A percentile compares a stretch with the other conserved stretches of the same genome.
Conservation (phyloP, 2,797 vertebrate species). For the Sparidentex hasta region DNA sequence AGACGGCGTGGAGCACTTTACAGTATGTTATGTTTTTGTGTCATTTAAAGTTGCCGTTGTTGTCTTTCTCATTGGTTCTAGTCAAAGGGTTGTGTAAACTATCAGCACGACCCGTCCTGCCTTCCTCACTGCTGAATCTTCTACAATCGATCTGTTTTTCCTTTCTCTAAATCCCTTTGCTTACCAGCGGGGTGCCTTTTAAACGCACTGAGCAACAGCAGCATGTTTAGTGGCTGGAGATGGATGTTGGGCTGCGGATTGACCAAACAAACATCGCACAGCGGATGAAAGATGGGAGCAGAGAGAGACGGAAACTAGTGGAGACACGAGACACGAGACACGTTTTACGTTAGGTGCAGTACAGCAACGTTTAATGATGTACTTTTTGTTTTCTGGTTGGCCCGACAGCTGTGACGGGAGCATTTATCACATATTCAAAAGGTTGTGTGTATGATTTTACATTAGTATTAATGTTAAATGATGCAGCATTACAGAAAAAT, state of each 20-base stretch:
- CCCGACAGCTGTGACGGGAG: not conserved
- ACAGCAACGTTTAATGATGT: not conserved
- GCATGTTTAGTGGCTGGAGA: constrained; percentile 33
- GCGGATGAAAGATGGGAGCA: not conserved
- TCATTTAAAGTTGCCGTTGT: constrained; percentile 10
- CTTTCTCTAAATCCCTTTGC: constrained; percentile 37
- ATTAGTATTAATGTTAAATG: not conserved
- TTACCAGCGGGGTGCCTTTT: constrained; percentile 31
- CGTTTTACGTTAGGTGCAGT: not conserved
- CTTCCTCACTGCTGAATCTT: constrained; percentile 36
- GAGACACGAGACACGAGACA: not conserved
- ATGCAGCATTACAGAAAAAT: not conserved
- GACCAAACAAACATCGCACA: not conserved
- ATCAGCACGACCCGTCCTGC: constrained; percentile 26
- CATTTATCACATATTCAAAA: constrained; percentile 5
- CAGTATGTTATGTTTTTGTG: constrained; percentile 6
- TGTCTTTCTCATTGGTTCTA: constrained; percentile 13
- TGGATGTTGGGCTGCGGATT: not conserved
- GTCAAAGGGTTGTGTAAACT: constrained; percentile 42
- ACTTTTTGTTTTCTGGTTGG: not conserved
- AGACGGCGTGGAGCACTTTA: constrained; percentile 5
- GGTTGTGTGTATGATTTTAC: not conserved
- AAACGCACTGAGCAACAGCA: constrained; percentile 31
- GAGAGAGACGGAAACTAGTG: not conserved
- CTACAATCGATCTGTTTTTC: constrained; percentile 55